Conservation (phyloP, 1,140 invertebrate genomes). For the Drepana arcuata region DNA sequence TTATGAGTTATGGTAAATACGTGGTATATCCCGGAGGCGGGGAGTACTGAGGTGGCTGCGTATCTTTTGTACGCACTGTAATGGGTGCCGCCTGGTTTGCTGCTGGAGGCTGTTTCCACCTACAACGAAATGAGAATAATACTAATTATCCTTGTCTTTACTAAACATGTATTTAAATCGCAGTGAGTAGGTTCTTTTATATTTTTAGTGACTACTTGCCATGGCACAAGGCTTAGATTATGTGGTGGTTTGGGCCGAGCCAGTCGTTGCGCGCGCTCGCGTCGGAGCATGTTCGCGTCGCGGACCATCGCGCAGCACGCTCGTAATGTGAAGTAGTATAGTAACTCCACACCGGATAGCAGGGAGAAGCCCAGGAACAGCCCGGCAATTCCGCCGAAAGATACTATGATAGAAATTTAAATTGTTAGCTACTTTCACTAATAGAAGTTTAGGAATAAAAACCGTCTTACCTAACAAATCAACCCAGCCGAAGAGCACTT, state of each 20-base stretch:
- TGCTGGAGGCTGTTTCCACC: slow-evolving; percentile 49
- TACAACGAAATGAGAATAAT: slow-evolving; percentile 13
- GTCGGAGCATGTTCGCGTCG: slow-evolving; percentile 37
- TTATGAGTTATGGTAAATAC: neutral
- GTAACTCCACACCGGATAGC: slow-evolving; percentile 79
- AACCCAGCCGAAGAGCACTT: slow-evolving; percentile 84
- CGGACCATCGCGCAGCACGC: slow-evolving; percentile 76
- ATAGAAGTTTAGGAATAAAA: too few species aligned
- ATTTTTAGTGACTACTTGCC: too few species aligned
- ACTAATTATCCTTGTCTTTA: too few species aligned
- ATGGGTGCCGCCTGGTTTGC: slow-evolving; percentile 19
- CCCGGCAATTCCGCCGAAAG: slow-evolving; percentile 82
- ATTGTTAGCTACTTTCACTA: too few species aligned
- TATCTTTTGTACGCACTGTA: slow-evolving; percentile 29
- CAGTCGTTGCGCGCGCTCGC: slow-evolving; percentile 35
- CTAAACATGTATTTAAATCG: too few species aligned
- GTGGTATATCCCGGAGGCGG: neutral
- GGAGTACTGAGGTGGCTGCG: neutral
- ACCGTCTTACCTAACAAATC: slow-evolving; percentile 75
- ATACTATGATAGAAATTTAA: slow-evolving; percentile 73
- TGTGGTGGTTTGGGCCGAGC: slow-evolving; percentile 46
- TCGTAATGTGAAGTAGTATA: slow-evolving; percentile 81
- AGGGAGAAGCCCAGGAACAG: slow-evolving; percentile 83
- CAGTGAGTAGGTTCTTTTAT: too few species aligned
- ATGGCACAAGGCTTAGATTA: slow-evolving; percentile 53